Percentiles rank a stretch among this genome's conserved stretches.
Evolutionary conservation across 2,797 vertebrate genomes (phyloP).

Genomic region (Pempheris klunzingeri): DNA sequence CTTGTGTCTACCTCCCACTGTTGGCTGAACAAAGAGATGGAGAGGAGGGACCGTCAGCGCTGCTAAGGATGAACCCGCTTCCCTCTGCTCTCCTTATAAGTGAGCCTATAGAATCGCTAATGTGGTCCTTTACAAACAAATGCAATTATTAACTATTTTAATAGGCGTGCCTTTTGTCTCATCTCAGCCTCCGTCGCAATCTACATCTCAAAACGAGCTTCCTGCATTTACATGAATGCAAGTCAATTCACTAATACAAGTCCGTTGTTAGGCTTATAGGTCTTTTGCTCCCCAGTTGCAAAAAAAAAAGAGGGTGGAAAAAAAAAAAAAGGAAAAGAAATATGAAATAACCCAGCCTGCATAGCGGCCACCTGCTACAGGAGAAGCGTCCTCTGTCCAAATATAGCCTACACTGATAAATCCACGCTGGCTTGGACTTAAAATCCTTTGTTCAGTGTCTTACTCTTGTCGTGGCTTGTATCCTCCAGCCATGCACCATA

Average conservation of each 20-base stretch:
- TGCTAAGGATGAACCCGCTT: constrained; percentile 60
- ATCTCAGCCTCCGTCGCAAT: constrained; percentile 41
- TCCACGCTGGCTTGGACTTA: constrained; percentile 63
- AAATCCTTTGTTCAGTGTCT: constrained; percentile 76
- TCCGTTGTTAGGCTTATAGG: constrained; percentile 53
- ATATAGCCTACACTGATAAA: constrained; percentile 57
- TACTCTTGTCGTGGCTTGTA: constrained; percentile 53
- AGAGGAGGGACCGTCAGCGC: constrained; percentile 60
- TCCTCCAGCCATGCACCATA: constrained; percentile 59
- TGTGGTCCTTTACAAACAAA: constrained; percentile 46
- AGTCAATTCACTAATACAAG: constrained; percentile 47
- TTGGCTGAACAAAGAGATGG: constrained; percentile 82
- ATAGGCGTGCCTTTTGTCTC: constrained; percentile 37
- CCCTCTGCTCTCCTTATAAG: constrained; percentile 57
- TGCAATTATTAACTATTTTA: constrained; percentile 67
- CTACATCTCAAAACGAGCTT: constrained; percentile 64
- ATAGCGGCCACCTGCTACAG: constrained; percentile 62
- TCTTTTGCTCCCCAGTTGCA: constrained; percentile 29
- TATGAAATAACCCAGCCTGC: constrained; percentile 47
- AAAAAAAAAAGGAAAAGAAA: constrained; percentile 35
- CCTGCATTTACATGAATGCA: constrained; percentile 49
- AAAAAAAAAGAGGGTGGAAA: background rate
- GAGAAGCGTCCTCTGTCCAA: constrained; percentile 57
- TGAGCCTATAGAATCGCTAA: constrained; percentile 73
- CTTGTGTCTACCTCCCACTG: constrained; percentile 74